Conservation (phyloP, 2,113 vertebrate genomes). For the Phalacrocorax carbo region DNA sequence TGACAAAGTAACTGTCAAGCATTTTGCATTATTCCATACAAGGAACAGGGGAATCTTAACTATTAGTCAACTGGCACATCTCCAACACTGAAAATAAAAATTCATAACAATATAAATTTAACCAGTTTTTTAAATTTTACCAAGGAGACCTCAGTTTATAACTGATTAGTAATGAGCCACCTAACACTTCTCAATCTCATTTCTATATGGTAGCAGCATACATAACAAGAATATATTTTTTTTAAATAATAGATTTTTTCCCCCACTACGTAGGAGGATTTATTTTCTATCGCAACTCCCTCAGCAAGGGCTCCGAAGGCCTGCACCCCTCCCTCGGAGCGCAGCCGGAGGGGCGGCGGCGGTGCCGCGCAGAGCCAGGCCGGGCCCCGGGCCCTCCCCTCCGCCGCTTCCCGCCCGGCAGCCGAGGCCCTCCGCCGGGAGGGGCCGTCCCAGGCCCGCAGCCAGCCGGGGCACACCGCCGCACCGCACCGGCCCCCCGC, state of each 20-base stretch:
- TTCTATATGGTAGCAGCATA: accelerated
- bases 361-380: no score
- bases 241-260: not conserved
- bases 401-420: no score
- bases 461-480: no score
- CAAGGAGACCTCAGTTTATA: not conserved
- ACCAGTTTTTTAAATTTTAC: not conserved
- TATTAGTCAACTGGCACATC: not conserved
- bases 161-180: no score
- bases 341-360: no score
- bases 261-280: not conserved
- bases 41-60: not conserved
- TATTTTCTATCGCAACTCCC: not conserved
- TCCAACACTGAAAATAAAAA: not conserved
- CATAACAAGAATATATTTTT: not conserved
- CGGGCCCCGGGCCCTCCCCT: no score
- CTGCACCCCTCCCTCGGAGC: no score
- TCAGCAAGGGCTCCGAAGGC: accelerated
- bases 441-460: no score
- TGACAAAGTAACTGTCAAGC: not conserved
- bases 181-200: no score
- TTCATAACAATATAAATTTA: not conserved
- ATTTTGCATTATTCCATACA: not conserved
- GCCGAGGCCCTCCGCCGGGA: no score
- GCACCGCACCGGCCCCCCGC: no score